Base-by-base conservation (phyloP, 2,797 vertebrate genomes). In the Sebastiscus tertius region DNA sequence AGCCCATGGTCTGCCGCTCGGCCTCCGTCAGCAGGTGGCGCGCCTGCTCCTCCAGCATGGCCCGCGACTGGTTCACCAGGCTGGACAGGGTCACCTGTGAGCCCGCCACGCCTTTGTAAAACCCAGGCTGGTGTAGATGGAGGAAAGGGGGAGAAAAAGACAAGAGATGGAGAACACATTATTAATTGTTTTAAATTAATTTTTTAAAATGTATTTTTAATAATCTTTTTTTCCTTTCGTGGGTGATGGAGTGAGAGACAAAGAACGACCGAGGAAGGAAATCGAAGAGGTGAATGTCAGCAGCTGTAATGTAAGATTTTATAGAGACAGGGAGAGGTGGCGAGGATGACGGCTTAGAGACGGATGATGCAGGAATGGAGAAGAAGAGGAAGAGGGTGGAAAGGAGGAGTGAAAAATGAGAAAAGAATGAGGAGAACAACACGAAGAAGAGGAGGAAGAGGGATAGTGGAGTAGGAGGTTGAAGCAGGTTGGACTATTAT, bases 71-170 rank as follows among this genome's bases (percentile, higher is more conserved):
- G 95, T 97, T 99, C 85, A 97, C 97, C 93, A 99, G 92, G 92
- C 96, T 99, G 94, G 96, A 97, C 90, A 99, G 95, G 0, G 97
- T 99, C 77, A 99, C 98, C 93, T 99, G 98, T 0, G 98, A 99
- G 82, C 98, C 98, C 0, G 97, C 97, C 22, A 97, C 96, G 2
- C 97, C 98, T 85, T 97, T 97, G 90, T 98, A 99, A 84, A 99
- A 99, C 14, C 96, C 88, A 0, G 95, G 93, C 98, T 99, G 93
- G 7, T 34, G 80, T 0, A 55, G 16, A 73, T 8, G 65, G 59
- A 66, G 52, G 16, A 65, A 16, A 27, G 2, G 36, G 34, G n/a
- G 11, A 22, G 24, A 22, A 22, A 24, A 33, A 56, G 2, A 62
- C 39, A 65, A 18, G 13, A 63, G n/a, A 52, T 7, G 20, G 46